Evolutionary conservation across 1,140 invertebrate genomes (phyloP), one percentile per base, ranked within the genome.

Genomic region (Megalonaias nervosa): DNA sequence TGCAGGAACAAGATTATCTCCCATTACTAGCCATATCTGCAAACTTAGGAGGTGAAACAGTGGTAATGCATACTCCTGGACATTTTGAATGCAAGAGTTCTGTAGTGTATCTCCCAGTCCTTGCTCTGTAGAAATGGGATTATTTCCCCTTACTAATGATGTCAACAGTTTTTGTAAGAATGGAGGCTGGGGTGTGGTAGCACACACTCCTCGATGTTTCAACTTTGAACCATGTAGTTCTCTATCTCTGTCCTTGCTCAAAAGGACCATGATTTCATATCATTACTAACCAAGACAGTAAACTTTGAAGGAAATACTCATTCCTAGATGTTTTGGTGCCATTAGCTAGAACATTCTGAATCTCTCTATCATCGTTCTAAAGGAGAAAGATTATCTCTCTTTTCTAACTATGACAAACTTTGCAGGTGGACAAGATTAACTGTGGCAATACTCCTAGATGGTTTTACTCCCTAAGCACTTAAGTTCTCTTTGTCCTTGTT

Each of bases 101-200:
- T 87, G 72, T 87, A 89, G 73, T 87, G 83, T 60, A 89, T 85
- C 81, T 89, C 78, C 71, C 85, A 86, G 71, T 89, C 88, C 77
- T 89, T 89, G 19, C 74, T 71, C 13, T 75, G 64, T 19, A 89
- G 74, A 14, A 88, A 68, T 72, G 83, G 84, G 31, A 83, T 58
- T 19, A 89, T 75, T 77, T 89, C 88, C 23, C 11, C 38, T 48
- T 48, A 11, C 38, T 48, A 48, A 48, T 48, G 38, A 48, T 38
- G 38, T 5, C 38, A 48, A 48, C 38, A 48, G 11, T 11, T 48
- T 48, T 48, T 48, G 38, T 48, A 4, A 1, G 11, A 48, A 5
- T 48, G 38, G 38, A 48, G 38, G 38, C 6, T 48, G 38, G 11
- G 9, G 38, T 48, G 38, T 48, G 38, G 38, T 48, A 48, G 31